Base-by-base conservation (phyloP, 2,888 invertebrate genomes). In the Agonopterix alstromeriana region DNA sequence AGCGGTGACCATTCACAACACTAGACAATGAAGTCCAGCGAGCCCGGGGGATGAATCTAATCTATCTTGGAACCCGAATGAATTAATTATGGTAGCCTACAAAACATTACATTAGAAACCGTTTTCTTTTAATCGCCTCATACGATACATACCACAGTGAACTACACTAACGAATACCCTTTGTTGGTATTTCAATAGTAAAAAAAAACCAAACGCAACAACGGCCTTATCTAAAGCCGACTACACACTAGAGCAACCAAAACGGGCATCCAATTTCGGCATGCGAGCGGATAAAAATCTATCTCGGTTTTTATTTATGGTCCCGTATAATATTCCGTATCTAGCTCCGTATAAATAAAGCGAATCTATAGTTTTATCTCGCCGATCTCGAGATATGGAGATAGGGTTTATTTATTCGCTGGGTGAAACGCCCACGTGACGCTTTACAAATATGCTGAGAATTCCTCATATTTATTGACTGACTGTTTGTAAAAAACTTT, bases 301-400 rank as follows among this genome's bases (percentile, higher is more conserved):
- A 68, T 75, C 73, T 74, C 66, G 60, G 66, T 73, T 78, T 78
- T 79, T 77, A 79, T 80, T 79, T 79, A 78, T 74, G 69, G 60
- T 48, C 54, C 54, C 58, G 67, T 65, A 69, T 70, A 67, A 70
- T 73, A 70, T 76, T 71, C 65, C 65, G 70, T 67, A 73, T 73
- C 71, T 75, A 75, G 67, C 64, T 61, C 56, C 60, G 63, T 70
- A 74, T 77, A 74, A 75, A 73, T 75, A 72, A 73, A 65, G 65
- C 61, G 57, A 63, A 75, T 75, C 74, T 75, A 70, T 70, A 58
- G 63, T 63, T 66, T 63, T 68, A 77, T 75, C 77, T 71, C 60
- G 55, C 63, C 53, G 60, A 76, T 76, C 77, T 69, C 51, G 56
- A 69, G 70, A 70, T 67, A 50, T 50, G 48, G 41, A 53, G 75